Conservation (phyloP, 2,113 vertebrate species). For the Poeciliopsis retropinna region DNA sequence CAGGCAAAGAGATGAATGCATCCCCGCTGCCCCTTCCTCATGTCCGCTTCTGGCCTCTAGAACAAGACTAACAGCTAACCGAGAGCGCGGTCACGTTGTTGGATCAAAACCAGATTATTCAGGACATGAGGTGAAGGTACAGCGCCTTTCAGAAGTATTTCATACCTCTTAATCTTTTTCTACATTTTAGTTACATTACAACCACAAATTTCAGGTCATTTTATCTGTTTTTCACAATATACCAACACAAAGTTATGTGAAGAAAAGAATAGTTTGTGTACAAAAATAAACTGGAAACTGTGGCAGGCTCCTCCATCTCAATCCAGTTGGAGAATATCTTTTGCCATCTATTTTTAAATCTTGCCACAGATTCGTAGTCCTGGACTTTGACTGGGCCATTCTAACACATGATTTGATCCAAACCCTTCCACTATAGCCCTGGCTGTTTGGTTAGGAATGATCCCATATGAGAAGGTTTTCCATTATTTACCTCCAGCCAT, state of each 20-base stretch:
- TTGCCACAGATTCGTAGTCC: too few relatives aligned
- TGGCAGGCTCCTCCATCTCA: neutral
- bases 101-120: conserved; percentile 43
- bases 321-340: too few relatives aligned
- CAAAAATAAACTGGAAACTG: too few relatives aligned
- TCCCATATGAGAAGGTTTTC: neutral
- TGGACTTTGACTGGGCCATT: neutral
- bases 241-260: too few relatives aligned
- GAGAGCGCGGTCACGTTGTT: conserved; percentile 22
- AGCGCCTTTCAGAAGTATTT: neutral
- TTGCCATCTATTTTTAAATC: too few relatives aligned
- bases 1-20: conserved; percentile 36
- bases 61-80: conserved; percentile 49
- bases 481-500: too few relatives aligned
- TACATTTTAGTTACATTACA: neutral
- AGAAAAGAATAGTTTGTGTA: too few relatives aligned
- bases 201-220: too few relatives aligned
- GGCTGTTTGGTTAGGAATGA: neutral
- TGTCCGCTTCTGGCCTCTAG: conserved; percentile 42
- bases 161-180: neutral
- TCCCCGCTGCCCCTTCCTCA: conserved; percentile 32
- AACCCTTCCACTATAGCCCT: neutral
- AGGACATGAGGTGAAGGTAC: conserved; percentile 38
- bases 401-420: neutral
- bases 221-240: too few relatives aligned